phyloP scores from a whole-genome alignment of 2,797 vertebrate species.

The Pangasius macronema region DNA sequence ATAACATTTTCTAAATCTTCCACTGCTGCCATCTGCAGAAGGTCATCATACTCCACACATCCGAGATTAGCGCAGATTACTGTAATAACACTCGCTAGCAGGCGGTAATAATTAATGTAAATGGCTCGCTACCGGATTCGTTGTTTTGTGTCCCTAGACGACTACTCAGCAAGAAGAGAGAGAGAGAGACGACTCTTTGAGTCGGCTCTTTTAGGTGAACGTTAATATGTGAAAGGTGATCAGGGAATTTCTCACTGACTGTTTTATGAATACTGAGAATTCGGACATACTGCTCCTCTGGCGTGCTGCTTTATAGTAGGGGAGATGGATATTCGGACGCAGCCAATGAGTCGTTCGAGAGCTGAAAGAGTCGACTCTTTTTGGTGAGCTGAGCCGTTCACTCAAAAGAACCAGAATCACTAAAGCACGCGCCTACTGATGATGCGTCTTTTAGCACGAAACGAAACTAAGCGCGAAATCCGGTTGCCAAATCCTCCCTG shows the following conservation, averaged over 20 bases:
- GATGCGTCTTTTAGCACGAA: background rate
- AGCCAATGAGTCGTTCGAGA: background rate
- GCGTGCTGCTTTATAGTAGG: no score
- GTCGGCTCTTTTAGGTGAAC: background rate
- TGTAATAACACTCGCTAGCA: constrained; percentile 30
- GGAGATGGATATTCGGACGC: no score
- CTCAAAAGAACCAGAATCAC: background rate
- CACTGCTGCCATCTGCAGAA: constrained; percentile 31
- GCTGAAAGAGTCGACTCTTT: constrained; percentile 4
- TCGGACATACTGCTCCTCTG: no score
- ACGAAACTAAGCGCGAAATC: constrained; percentile 2
- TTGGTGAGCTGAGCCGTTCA: background rate
- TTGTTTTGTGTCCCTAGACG: no score
- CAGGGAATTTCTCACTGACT: no score
- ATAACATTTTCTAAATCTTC: constrained; percentile 30
- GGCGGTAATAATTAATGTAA: no score
- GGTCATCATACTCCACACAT: constrained; percentile 39
- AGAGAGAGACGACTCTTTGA: background rate
- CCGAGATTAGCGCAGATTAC: constrained; percentile 49
- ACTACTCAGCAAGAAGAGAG: no score
- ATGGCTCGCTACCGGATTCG: no score
- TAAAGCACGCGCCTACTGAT: background rate
- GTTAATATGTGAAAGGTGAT: background rate
- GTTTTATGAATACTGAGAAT: no score
- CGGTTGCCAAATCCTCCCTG: constrained; percentile 20